Percentiles rank a stretch among this genome's conserved stretches.
phyloP scores from a whole-genome alignment of 2,888 invertebrate species.

The Megastigmus dorsalis region DNA sequence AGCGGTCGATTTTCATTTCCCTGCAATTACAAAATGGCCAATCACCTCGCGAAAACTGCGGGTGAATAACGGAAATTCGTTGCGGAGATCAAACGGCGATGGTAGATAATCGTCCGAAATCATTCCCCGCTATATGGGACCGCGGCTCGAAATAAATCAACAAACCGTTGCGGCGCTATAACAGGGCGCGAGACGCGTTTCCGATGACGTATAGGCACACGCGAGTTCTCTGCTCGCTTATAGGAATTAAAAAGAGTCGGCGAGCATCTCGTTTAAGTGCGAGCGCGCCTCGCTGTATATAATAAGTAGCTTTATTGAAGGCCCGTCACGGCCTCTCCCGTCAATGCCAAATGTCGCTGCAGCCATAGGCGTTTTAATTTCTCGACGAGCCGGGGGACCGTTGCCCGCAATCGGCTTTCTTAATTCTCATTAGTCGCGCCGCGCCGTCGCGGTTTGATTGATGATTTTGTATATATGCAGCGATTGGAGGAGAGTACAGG shows the following conservation, averaged over 20 bases:
- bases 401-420: neutral
- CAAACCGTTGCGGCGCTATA: too few species aligned
- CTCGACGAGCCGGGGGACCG: too few species aligned
- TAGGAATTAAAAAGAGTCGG: neutral
- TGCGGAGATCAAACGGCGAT: too few species aligned
- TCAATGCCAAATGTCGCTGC: conserved; percentile 26
- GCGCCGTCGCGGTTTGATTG: neutral
- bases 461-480: neutral
- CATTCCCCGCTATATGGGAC: too few species aligned
- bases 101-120: too few species aligned
- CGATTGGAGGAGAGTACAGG: neutral
- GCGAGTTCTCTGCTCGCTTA: too few species aligned
- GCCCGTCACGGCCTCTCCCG: conserved; percentile 9
- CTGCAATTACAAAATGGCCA: too few species aligned
- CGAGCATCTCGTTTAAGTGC: neutral
- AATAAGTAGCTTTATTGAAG: conserved; percentile 29
- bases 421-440: conserved; percentile 4
- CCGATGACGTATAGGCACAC: neutral
- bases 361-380: conserved; percentile 15
- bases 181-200: neutral
- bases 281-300: too few species aligned
- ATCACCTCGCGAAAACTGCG: too few species aligned
- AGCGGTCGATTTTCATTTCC: too few species aligned
- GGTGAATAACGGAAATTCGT: too few species aligned
- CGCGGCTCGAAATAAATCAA: too few species aligned